phyloP scores from a whole-genome alignment of 2,888 invertebrate genomes.

The Iselma pallidipennis region DNA sequence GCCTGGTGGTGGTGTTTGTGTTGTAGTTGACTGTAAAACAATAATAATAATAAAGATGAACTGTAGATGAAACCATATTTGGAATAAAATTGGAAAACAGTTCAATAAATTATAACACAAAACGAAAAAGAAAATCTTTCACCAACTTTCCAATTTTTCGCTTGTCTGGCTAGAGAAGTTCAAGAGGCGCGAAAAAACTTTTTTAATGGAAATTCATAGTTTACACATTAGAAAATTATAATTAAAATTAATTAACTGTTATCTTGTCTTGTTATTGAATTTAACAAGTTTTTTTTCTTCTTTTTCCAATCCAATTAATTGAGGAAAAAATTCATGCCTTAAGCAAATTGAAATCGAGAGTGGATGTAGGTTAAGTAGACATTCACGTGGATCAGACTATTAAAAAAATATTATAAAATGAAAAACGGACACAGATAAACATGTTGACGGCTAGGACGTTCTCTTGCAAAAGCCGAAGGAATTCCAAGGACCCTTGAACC shows the following conservation, averaged over 20 bases:
- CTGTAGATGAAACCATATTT: not conserved
- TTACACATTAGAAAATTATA: too few relatives aligned
- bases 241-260: too few relatives aligned
- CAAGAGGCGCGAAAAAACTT: too few relatives aligned
- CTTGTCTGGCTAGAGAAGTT: too few relatives aligned
- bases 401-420: too few relatives aligned
- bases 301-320: not conserved
- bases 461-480: too few relatives aligned
- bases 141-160: not conserved
- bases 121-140: not conserved
- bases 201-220: too few relatives aligned
- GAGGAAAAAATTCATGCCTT: not conserved
- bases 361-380: slow-evolving; percentile 13
- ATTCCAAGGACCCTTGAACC: slow-evolving; percentile 10
- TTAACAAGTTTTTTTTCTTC: too few relatives aligned
- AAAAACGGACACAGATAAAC: not conserved
- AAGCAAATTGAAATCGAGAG: slow-evolving; percentile 19
- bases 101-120: not conserved
- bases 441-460: too few relatives aligned
- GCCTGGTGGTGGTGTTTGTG: slow-evolving; percentile 10
- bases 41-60: not conserved
- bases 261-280: too few relatives aligned
- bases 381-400: not conserved
- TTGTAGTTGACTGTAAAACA: slow-evolving; percentile 11
- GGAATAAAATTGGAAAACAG: too few relatives aligned